phyloP scores from a whole-genome alignment of 1,140 invertebrate species.

The Diorhabda carinulata region DNA sequence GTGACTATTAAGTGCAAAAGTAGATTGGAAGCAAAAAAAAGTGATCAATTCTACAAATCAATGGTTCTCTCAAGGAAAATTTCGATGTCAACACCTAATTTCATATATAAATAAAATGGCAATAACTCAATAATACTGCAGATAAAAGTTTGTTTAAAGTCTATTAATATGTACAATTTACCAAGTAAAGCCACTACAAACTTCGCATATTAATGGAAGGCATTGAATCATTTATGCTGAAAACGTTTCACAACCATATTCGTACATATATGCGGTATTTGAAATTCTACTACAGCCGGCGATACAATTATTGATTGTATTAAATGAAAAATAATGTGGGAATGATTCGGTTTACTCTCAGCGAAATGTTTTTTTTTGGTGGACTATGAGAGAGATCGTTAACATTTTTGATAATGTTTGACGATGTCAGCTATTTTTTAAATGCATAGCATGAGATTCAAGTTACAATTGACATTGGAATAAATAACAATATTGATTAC shows the following conservation, averaged over 20 bases:
- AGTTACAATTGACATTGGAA: too few relatives aligned
- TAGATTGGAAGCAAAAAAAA: too few relatives aligned
- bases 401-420: neutral
- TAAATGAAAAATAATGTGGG: conserved; percentile 2
- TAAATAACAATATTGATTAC: too few relatives aligned
- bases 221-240: conserved; percentile 23
- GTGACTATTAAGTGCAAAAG: too few relatives aligned
- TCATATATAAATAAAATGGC: conserved; percentile 6
- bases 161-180: conserved; percentile 29
- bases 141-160: conserved; percentile 15
- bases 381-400: neutral
- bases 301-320: conserved; percentile 1
- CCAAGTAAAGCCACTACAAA: conserved; percentile 22
- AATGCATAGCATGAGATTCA: too few relatives aligned
- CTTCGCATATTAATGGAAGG: conserved; percentile 23
- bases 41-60: too few relatives aligned
- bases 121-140: conserved; percentile 10
- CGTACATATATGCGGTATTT: conserved; percentile 20
- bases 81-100: neutral
- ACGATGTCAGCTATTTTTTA: too few relatives aligned
- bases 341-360: neutral
- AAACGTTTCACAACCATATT: conserved; percentile 25
- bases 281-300: conserved; percentile 15
- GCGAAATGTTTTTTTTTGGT: neutral
- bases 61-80: neutral